Evolutionary conservation across 2,797 vertebrate species (phyloP).

Genomic region (Aselliscus stoliczkanus): DNA sequence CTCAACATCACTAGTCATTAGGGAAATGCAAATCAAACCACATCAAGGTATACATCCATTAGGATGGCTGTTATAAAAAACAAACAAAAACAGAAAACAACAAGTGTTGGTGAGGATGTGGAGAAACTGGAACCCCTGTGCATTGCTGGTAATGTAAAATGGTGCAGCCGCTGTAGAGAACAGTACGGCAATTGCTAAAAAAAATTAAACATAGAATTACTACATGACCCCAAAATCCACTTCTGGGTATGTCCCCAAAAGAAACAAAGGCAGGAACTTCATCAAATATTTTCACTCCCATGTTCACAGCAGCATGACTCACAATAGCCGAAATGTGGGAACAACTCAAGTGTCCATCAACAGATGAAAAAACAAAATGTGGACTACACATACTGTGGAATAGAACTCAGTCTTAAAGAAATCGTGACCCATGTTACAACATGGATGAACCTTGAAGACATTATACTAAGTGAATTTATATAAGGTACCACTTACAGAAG

Average conservation of each 20-base stretch:
- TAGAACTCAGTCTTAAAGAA: neutral
- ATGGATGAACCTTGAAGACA: neutral
- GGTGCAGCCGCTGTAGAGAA: neutral
- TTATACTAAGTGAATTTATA: neutral
- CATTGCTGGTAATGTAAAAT: neutral
- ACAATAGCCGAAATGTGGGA: neutral
- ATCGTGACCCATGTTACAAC: neutral
- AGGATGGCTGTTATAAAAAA: neutral
- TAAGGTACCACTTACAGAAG: neutral
- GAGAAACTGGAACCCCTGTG: neutral
- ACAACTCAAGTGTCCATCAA: neutral
- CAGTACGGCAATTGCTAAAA: neutral
- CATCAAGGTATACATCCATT: neutral
- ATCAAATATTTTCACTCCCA: neutral
- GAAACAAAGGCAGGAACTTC: neutral
- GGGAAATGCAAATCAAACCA: neutral
- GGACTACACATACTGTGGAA: rapidly evolving
- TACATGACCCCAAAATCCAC: neutral
- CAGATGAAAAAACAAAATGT: neutral
- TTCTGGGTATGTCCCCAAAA: neutral
- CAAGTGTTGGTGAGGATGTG: neutral
- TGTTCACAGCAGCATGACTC: neutral
- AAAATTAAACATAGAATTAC: neutral
- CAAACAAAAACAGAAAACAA: neutral
- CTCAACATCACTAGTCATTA: neutral